Conservation (phyloP, 2,797 vertebrate genomes). For the Lophura swinhoii region DNA sequence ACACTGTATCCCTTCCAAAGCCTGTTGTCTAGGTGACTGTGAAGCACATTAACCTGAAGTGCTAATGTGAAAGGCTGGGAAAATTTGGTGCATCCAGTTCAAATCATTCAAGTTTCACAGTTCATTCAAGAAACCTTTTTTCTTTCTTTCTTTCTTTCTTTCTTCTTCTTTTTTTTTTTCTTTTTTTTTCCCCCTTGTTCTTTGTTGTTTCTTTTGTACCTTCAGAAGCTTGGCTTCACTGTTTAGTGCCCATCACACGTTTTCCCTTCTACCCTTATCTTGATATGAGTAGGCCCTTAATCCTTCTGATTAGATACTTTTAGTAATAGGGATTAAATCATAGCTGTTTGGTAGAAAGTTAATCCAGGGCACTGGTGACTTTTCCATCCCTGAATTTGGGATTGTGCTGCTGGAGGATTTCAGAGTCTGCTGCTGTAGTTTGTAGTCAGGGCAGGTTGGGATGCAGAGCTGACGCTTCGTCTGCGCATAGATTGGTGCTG, state of each 20-base stretch:
- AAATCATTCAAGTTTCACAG: neutral
- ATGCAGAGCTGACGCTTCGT: neutral
- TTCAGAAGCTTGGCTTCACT: neutral
- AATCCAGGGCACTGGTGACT: neutral
- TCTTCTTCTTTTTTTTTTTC: neutral
- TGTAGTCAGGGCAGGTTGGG: neutral
- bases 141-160: neutral
- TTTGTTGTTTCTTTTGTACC: neutral
- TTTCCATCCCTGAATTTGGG: neutral
- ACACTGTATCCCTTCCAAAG: neutral
- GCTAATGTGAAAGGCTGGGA: neutral
- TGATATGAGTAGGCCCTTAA: neutral
- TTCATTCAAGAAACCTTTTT: neutral
- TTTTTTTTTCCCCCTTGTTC: neutral
- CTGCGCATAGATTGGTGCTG: neutral
- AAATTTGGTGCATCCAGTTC: neutral
- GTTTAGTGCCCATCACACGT: neutral
- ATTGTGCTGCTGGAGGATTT: neutral
- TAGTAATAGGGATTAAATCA: slow-evolving; percentile 3
- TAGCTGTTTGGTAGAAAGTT: neutral
- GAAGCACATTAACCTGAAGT: neutral
- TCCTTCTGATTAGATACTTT: slow-evolving; percentile 1
- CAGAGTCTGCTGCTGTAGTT: neutral
- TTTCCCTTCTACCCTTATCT: neutral
- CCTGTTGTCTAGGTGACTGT: neutral